A percentile compares a stretch with the other conserved stretches of the same genome.
These are phyloP conservation scores for Cerceris ruficornis DNA, from an alignment of 2,888 invertebrate genomes.

Conservation along the genomic window DNA sequence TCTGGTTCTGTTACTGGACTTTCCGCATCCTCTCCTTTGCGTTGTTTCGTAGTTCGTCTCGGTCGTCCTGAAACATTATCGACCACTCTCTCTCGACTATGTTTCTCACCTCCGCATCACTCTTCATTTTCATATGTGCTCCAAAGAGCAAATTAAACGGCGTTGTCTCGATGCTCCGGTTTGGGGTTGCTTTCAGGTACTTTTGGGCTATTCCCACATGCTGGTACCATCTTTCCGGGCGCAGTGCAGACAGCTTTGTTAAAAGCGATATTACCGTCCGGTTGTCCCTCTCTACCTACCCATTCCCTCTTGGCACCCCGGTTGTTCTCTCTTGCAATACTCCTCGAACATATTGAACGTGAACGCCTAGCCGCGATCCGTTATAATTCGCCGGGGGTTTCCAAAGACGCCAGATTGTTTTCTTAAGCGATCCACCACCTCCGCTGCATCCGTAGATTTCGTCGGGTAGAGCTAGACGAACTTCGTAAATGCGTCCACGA, in stretches of 20 bases:
- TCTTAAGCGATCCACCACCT: slow-evolving; percentile 46
- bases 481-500: slow-evolving; percentile 73
- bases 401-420: slow-evolving; percentile 23
- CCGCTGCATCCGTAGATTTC: slow-evolving; percentile 65
- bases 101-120: slow-evolving; percentile 11
- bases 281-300: slow-evolving; percentile 20
- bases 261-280: slow-evolving; percentile 13
- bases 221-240: slow-evolving; percentile 27
- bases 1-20: too few relatives aligned
- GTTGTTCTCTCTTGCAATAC: not conserved
- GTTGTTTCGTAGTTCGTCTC: not conserved
- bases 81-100: not conserved
- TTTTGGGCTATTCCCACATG: slow-evolving; percentile 15
- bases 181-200: slow-evolving; percentile 30
- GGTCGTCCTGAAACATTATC: slow-evolving; percentile 2
- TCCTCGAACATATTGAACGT: not conserved
- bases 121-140: slow-evolving; percentile 12
- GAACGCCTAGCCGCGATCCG: slow-evolving; percentile 5
- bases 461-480: slow-evolving; percentile 72
- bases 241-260: slow-evolving; percentile 10
- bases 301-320: slow-evolving; percentile 12
- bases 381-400: slow-evolving; percentile 7
- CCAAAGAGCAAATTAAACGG: slow-evolving; percentile 27
- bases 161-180: slow-evolving; percentile 17
- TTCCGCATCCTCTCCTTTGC: not conserved